phyloP scores from a whole-genome alignment of 2,888 invertebrate species.

The Phaonia tiefii region DNA sequence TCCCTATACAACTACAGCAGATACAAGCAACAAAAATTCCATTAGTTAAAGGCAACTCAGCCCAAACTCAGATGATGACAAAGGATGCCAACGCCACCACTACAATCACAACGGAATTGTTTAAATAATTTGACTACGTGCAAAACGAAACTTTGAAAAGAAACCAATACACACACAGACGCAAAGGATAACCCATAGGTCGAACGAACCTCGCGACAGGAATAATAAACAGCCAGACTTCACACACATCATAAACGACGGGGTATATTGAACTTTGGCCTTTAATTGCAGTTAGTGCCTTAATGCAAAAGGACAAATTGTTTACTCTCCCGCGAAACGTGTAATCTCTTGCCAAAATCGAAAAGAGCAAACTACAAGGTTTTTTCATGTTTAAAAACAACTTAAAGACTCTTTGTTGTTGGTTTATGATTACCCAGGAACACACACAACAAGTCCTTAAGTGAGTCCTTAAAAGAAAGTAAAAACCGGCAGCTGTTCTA shows the following conservation, averaged over 20 bases:
- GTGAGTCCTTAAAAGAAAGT: conserved; percentile 19
- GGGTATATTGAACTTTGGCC: conserved; percentile 16
- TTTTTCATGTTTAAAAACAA: neutral
- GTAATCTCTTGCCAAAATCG: too few relatives aligned
- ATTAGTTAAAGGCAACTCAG: too few relatives aligned
- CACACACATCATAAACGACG: neutral
- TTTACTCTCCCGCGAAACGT: too few relatives aligned
- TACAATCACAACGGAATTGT: too few relatives aligned
- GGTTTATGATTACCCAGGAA: too few relatives aligned
- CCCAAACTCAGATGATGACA: too few relatives aligned
- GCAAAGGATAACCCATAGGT: neutral
- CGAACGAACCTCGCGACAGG: neutral
- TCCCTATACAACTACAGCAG: too few relatives aligned
- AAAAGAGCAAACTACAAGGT: neutral
- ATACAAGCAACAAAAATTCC: too few relatives aligned
- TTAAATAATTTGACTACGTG: too few relatives aligned
- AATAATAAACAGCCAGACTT: neutral
- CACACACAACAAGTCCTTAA: conserved; percentile 27
- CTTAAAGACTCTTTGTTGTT: conserved; percentile 18
- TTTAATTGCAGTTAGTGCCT: neutral
- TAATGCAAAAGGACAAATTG: neutral
- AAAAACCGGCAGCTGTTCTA: conserved; percentile 24
- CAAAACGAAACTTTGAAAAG: neutral
- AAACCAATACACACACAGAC: neutral
- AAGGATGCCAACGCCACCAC: too few relatives aligned